Percentiles rank a stretch among this genome's conserved stretches.
These are phyloP conservation scores for Pristis pectinata DNA, from an alignment of 2,797 vertebrate species.

Conservation along the genomic window DNA sequence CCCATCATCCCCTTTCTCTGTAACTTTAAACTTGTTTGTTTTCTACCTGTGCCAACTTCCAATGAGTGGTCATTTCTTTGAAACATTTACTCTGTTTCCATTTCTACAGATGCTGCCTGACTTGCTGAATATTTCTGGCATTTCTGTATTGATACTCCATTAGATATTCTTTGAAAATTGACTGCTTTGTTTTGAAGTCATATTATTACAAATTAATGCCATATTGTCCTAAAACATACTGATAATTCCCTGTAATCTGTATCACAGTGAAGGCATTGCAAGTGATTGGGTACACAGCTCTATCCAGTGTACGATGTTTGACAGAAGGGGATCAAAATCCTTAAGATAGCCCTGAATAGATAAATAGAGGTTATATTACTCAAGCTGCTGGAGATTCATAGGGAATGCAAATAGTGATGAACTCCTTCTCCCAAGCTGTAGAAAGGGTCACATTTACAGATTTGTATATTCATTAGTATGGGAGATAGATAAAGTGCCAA, in stretches of 20 bases:
- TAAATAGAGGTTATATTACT: background rate
- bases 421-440: background rate
- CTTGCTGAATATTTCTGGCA: no score
- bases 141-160: no score
- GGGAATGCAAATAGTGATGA: background rate
- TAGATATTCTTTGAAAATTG: background rate
- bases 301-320: background rate
- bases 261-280: no score
- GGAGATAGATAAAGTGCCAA: background rate
- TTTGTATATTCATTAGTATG: background rate
- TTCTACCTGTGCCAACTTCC: no score
- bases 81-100: no score
- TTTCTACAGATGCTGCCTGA: no score
- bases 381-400: background rate
- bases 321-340: background rate
- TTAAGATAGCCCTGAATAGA: background rate
- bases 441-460: background rate
- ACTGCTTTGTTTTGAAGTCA: background rate
- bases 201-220: background rate
- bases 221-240: background rate
- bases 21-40: no score
- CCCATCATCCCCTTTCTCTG: no score
- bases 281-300: background rate
- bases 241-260: background rate
- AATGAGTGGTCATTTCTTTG: no score